These are phyloP conservation scores for Peromyscus melanophrys DNA, from an alignment of 2,797 vertebrate genomes.

Conservation along the genomic window DNA sequence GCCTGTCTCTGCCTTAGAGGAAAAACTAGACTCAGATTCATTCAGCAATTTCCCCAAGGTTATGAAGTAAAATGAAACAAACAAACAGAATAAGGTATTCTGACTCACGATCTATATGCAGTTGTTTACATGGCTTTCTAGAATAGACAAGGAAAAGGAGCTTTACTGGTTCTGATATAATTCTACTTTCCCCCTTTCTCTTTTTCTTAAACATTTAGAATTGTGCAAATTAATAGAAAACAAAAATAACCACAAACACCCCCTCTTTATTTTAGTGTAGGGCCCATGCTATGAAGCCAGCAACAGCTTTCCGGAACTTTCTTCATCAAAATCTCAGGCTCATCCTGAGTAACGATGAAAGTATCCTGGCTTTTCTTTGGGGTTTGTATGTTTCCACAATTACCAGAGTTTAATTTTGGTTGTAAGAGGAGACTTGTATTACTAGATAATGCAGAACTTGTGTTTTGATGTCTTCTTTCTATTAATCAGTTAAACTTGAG, in stretches of 20 bases:
- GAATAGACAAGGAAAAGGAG: neutral
- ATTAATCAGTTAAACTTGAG: neutral
- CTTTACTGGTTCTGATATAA: neutral
- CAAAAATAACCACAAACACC: neutral
- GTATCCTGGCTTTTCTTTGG: neutral
- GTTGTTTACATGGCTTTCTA: neutral
- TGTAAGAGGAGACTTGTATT: neutral
- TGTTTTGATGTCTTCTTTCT: neutral
- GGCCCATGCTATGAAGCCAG: neutral
- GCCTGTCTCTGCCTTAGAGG: neutral
- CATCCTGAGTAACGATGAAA: neutral
- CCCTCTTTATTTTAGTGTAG: neutral
- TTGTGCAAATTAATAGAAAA: neutral
- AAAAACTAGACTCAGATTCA: neutral
- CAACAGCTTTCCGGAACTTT: neutral
- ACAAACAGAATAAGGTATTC: neutral
- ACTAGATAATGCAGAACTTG: neutral
- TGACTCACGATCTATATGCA: neutral
- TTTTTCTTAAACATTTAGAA: constrained; percentile 30
- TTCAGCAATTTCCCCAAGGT: neutral
- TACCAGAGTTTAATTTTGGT: neutral
- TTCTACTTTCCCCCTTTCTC: neutral
- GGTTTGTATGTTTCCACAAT: neutral
- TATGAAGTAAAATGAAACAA: neutral
- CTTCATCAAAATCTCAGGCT: neutral